Evolutionary conservation across 2,888 invertebrate genomes (phyloP).

Genomic region (Bugulina stolonifera): DNA sequence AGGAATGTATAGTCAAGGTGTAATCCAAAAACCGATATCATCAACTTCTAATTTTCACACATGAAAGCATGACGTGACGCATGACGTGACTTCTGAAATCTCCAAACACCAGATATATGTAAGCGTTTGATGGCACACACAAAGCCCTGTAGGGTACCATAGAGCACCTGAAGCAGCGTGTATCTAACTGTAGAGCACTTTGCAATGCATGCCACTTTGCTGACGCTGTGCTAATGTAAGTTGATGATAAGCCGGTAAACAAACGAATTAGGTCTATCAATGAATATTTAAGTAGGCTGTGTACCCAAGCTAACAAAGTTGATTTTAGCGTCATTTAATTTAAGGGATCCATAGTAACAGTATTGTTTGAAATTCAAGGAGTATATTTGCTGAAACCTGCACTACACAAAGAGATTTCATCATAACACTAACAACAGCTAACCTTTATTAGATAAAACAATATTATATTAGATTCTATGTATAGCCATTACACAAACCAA

Average conservation of each 20-base stretch:
- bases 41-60: no score
- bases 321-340: conserved; percentile 2
- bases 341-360: conserved; percentile 13
- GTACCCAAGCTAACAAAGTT: conserved; percentile 16
- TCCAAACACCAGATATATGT: no score
- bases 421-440: conserved; percentile 8
- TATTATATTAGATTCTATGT: not conserved
- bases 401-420: conserved; percentile 18
- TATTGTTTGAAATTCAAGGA: conserved; percentile 21
- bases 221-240: not conserved
- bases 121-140: not conserved
- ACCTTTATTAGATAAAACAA: conserved; percentile 19
- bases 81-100: no score
- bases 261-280: not conserved
- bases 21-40: no score
- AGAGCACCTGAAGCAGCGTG: no score
- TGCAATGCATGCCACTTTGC: not conserved
- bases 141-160: not conserved
- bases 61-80: no score
- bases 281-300: not conserved
- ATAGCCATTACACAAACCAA: not conserved
- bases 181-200: no score
- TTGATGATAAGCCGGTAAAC: conserved; percentile 11
- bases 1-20: not conserved
- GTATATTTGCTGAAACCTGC: not conserved